Evolutionary conservation across 2,888 invertebrate genomes (phyloP), one percentile per base, ranked within the genome.

Genomic region (Saturnia pavonia): DNA sequence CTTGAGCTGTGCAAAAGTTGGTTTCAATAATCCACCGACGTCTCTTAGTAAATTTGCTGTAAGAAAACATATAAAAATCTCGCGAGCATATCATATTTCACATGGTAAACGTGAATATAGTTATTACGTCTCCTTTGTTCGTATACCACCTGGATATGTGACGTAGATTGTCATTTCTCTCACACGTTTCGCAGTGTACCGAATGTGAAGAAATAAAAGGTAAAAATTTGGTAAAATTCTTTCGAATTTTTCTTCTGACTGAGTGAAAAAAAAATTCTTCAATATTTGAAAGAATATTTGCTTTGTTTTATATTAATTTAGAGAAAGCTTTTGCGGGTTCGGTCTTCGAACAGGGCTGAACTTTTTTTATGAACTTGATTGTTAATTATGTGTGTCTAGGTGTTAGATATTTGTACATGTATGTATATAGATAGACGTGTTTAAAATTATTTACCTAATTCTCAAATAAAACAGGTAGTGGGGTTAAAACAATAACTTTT

Each of bases 21-120:
- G 6, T 48, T n/a, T 48, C 7, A 48, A 48, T 48, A 48, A 48
- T 48, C 16, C 19, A 48, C 16, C 16, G 19, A 16, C 48, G 48
- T 48, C 19, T 48, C 48, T 4, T 48, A 48, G 19, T 48, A 48
- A 48, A 48, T 48, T 48, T 48, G 19, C 48, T 16, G 14, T 48
- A 48, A 16, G 45, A 48, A 48, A 48, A 48, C 34, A 34, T 54
- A 27, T 57, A 57, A 57, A 60, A 25, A 60, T 60, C 25, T 60
- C 14, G 57, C 57, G 57, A 60, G 14, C 27, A 27, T 54, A 54
- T 51, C 51, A 51, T 60, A 60, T 60, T 60, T 60, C 27, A 60
- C 27, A 60, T 9, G 11, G 57, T 27, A 60, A 60, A 27, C 57
- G 12, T 14, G 25, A 27, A 60, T 11, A 60, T 27, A 25, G 57